phyloP scores from a whole-genome alignment of 2,797 vertebrate species.

The Cygnus olor region DNA sequence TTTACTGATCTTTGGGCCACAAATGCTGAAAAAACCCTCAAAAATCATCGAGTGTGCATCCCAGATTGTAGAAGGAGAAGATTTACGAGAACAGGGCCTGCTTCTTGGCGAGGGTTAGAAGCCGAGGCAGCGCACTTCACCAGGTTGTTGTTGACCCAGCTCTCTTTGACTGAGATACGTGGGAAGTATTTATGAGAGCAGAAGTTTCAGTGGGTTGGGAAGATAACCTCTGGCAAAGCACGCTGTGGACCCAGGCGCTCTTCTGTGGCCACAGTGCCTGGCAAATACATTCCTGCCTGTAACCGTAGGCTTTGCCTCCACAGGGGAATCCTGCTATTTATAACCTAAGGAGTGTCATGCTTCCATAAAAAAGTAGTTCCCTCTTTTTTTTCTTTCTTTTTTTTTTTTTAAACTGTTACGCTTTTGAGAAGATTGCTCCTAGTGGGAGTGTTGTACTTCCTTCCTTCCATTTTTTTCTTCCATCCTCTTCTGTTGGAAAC shows the following conservation, averaged over 20 bases:
- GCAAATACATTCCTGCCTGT: not conserved
- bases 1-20: not conserved
- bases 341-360: not conserved
- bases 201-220: not conserved
- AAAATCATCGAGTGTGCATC: rapidly evolving
- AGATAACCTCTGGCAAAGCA: not conserved
- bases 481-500: not conserved
- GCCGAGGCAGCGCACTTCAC: not conserved
- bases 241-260: not conserved
- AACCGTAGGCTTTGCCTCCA: not conserved
- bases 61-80: not conserved
- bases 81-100: not conserved
- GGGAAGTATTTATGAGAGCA: not conserved
- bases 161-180: not conserved
- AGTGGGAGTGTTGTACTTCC: not conserved
- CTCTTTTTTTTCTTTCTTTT: not conserved
- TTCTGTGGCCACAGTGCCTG: not conserved
- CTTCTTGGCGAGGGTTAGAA: not conserved
- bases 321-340: not conserved
- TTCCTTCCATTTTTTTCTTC: not conserved
- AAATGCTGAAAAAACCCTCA: not conserved
- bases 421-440: not conserved
- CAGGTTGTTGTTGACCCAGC: not conserved
- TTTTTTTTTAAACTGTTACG: not conserved
- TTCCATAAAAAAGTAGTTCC: not conserved